Evolutionary conservation across 2,797 vertebrate species (phyloP).

Genomic region (Nasua narica): DNA sequence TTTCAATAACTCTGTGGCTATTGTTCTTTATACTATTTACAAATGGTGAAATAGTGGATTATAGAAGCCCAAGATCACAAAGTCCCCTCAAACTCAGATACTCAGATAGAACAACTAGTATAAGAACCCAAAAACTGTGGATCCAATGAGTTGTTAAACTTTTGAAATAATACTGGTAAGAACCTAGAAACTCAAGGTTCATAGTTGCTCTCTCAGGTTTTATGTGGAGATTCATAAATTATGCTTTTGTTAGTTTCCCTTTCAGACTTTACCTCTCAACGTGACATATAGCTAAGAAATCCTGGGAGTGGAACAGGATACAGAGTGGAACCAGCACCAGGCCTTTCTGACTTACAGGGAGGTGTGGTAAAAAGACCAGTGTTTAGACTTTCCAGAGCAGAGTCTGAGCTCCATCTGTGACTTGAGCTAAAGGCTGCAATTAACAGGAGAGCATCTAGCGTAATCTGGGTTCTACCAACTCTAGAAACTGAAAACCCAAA

Average conservation of each 20-base stretch:
- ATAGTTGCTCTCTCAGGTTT: not conserved
- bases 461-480: not conserved
- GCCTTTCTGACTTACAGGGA: not conserved
- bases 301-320: not conserved
- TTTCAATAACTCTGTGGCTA: not conserved
- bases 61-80: not conserved
- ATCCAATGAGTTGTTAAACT: not conserved
- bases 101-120: not conserved
- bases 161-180: not conserved
- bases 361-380: not conserved
- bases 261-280: not conserved
- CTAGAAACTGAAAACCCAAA: not conserved
- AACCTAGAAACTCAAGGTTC: not conserved
- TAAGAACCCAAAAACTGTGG: not conserved
- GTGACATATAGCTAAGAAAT: not conserved
- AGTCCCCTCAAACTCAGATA: not conserved
- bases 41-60: not conserved
- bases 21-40: not conserved
- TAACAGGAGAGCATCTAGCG: not conserved
- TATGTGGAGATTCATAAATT: not conserved
- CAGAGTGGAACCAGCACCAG: accelerated
- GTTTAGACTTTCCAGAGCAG: not conserved
- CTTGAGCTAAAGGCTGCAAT: not conserved
- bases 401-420: not conserved
- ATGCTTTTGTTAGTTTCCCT: not conserved